Base-by-base conservation (phyloP, 2,888 invertebrate species). In the Aethes cnicana region DNA sequence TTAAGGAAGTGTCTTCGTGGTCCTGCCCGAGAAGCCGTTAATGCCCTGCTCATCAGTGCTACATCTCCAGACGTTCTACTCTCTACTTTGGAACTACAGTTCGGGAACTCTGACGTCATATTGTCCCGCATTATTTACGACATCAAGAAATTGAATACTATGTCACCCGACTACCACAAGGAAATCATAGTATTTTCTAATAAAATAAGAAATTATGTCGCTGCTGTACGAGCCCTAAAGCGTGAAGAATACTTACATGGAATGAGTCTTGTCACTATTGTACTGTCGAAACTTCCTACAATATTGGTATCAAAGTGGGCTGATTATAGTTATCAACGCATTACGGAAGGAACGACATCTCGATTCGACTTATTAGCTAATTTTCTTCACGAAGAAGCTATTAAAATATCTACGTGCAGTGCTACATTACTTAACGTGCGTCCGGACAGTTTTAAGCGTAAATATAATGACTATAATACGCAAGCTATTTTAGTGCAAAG, bases 251-350 rank as follows among this genome's bases (percentile, higher is more conserved):
- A 42, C 36, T 7, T 49, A 14, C 26, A 42, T 3, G 43, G 36
- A 17, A 12, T 20, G 26, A 26, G 12, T 6, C 2, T 49, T 5
- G 42, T 49, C 1, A 11, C 39, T 1, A 9, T 23, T 2, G 11
- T 48, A 5, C n/a, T 48, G 14, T 32, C 48, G 3, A 48, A 48
- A 21, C 8, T 48, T 2, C 41, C 48, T 12, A 30, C 48, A 2
- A 17, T 41, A 1, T 12, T 48, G n/a, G 8, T 48, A 9, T 41
- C 48, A 11, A 48, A 39, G 7, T 48, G 48, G 48, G 17, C 33
- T 4, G 33, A 33, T 18, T 33, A 33, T 9, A 33, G 33, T 2
- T 33, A 33, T 17, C 33, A 3, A 17, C 33, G n/a, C 17, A 33
- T 33, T n/a, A n/a, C 17, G 2, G 7, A 33, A 4, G 9, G n/a